A percentile compares a stretch with the other conserved stretches of the same genome.
phyloP scores from a whole-genome alignment of 64 coral and sea anemone species.

The Montipora capricornis region DNA sequence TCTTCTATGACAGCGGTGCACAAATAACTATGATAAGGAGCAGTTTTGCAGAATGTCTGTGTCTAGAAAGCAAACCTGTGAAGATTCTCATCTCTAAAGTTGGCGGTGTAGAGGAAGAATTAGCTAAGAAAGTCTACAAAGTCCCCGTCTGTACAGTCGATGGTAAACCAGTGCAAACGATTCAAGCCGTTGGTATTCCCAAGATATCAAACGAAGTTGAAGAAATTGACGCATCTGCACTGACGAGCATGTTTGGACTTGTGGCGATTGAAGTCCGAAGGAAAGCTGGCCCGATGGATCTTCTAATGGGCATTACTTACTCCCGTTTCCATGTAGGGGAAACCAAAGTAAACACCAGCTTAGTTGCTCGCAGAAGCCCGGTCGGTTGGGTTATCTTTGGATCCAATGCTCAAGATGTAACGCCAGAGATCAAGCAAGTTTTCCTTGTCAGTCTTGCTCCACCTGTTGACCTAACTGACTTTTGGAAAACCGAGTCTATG shows the following conservation, averaged over 20 bases:
- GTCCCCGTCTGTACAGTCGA: constrained; percentile 54
- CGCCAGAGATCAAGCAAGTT: constrained; percentile 50
- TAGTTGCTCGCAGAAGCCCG: constrained; percentile 70
- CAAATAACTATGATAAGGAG: constrained; percentile 70
- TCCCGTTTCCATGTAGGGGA: constrained; percentile 72
- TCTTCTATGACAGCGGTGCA: constrained; percentile 69
- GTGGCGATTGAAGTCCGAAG: constrained; percentile 3
- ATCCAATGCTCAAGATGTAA: constrained; percentile 4
- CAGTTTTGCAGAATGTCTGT: not conserved
- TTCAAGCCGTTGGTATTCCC: constrained; percentile 75
- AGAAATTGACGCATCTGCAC: constrained; percentile 22
- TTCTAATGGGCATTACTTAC: constrained; percentile 81
- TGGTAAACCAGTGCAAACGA: constrained; percentile 29
- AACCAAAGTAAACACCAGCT: constrained; percentile 72
- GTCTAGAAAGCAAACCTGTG: constrained; percentile 1
- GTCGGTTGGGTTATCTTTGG: constrained; percentile 84
- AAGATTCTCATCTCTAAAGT: constrained; percentile 80
- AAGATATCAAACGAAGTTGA: constrained; percentile 48
- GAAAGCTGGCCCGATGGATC: constrained; percentile 69
- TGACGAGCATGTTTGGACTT: constrained; percentile 52
- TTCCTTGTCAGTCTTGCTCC: constrained; percentile 62
- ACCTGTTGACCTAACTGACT: constrained; percentile 75
- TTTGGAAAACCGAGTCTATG: constrained; percentile 88
- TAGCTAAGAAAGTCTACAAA: constrained; percentile 74
- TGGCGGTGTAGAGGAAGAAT: constrained; percentile 70